Conservation (phyloP, 1,140 invertebrate genomes). For the Vanessa atalanta region DNA sequence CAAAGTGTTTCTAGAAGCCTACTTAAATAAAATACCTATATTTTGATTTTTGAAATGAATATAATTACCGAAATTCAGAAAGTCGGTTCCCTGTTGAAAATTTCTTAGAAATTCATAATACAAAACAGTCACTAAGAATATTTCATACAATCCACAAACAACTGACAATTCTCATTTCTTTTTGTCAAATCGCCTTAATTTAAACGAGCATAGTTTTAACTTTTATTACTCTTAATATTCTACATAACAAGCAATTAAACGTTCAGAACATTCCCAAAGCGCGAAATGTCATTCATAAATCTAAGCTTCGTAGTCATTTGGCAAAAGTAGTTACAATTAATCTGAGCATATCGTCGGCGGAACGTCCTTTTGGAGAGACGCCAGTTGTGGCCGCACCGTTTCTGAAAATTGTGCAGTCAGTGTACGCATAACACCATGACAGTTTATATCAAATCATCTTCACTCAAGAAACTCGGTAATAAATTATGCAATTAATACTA, state of each 20-base stretch:
- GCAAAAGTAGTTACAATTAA: slow-evolving; percentile 69
- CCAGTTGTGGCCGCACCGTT: slow-evolving; percentile 45
- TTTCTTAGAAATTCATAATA: no score
- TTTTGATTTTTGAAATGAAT: no score
- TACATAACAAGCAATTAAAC: slow-evolving; percentile 9
- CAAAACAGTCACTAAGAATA: no score
- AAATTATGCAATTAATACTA: no score
- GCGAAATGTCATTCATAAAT: slow-evolving; percentile 41
- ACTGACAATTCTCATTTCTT: not conserved
- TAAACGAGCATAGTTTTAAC: not conserved
- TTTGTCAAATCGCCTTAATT: not conserved
- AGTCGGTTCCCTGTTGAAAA: no score
- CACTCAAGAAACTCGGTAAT: no score
- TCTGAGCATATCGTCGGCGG: slow-evolving; percentile 51
- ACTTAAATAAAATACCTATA: no score
- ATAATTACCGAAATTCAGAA: no score
- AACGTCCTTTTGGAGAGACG: slow-evolving; percentile 46
- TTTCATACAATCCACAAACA: not conserved
- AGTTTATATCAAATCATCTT: not conserved
- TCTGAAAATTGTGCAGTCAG: slow-evolving; percentile 19
- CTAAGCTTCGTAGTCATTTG: slow-evolving; percentile 56
- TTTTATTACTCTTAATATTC: slow-evolving; percentile 8
- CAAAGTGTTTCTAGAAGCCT: no score
- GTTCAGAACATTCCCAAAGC: not conserved
- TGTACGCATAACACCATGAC: slow-evolving; percentile 10